These are phyloP conservation scores for Benthosema pterotum DNA, from an alignment of 2,797 vertebrate genomes.

Conservation along the genomic window DNA sequence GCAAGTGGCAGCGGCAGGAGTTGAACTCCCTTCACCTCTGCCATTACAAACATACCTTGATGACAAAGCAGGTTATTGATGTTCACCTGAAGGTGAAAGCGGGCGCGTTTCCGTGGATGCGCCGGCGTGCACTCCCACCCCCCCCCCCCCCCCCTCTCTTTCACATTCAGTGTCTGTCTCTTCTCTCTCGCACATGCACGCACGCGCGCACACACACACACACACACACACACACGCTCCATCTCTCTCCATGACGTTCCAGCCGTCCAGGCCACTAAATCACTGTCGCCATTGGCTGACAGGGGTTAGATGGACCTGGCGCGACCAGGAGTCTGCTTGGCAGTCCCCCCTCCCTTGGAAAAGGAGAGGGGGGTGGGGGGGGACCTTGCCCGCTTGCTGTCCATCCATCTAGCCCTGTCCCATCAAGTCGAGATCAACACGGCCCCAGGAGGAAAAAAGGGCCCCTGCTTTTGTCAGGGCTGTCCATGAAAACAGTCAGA, in stretches of 20 bases:
- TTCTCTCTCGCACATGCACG: conserved; percentile 2
- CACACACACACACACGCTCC: conserved; percentile 7
- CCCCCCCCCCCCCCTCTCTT: too few species aligned
- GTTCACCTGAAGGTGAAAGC: conserved; percentile 72
- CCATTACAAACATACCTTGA: conserved; percentile 71
- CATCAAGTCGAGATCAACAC: conserved; percentile 44
- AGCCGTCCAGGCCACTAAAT: conserved; percentile 55
- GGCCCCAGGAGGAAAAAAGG: conserved; percentile 27
- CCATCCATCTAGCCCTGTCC: conserved; percentile 46
- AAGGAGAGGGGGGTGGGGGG: too few species aligned
- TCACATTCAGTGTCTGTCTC: neutral
- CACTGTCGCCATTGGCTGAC: conserved; percentile 57
- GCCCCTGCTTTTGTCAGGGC: conserved; percentile 7
- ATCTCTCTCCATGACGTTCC: conserved; percentile 5
- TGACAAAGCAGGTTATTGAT: conserved; percentile 74
- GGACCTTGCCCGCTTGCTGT: conserved; percentile 48
- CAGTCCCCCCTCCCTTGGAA: conserved; percentile 29
- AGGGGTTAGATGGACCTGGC: conserved; percentile 51
- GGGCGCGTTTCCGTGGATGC: conserved; percentile 56
- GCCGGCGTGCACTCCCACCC: conserved; percentile 29
- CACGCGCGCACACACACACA: neutral
- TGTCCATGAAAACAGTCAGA: conserved; percentile 22
- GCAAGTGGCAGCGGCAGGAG: conserved; percentile 34
- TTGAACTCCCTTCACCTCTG: conserved; percentile 61
- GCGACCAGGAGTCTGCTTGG: conserved; percentile 42